Base-by-base conservation (phyloP, 2,888 invertebrate species). In the Myopa tessellatipennis region DNA sequence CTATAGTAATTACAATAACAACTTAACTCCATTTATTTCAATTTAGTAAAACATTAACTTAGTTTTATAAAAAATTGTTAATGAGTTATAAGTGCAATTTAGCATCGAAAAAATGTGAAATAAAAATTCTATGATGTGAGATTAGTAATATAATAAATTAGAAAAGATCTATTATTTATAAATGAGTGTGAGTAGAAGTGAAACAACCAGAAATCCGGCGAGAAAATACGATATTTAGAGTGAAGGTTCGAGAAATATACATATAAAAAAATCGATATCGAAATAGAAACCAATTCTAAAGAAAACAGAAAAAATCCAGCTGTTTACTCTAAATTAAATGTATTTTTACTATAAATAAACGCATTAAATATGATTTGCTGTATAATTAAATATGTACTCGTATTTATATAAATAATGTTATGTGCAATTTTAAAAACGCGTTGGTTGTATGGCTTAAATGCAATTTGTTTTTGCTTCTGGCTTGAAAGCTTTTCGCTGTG, bases 401-500 rank as follows among this genome's bases (percentile, higher is more conserved):
- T n/a, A 45, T 45, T 45, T 45, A 45, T 45, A 45, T 8, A 6
- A 8, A 45, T 8, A 8, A 45, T 45, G 6, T 45, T 45, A 8
- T 45, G 45, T 45, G 45, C 6, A 61, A 26, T 61, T 26, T 12
- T 52, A 73, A 63, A 14, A 26, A 73, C 16, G 10, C 61, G 26
- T 16, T 40, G 45, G 34, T 61, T 73, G 34, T 73, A 73, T 73
- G 73, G 73, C 73, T 73, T 72, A 45, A 50, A 63, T 61, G 40
- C 7, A 45, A 26, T 16, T 18, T n/a, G 18, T 45, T 60, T 40
- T 8, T 1, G 61, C 45, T 63, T 63, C n/a, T 8, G 2, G 61
- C 45, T 63, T 63, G 34, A 63, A 73, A 73, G 73, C 73, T 73
- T 63, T 63, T 18, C 26, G 40, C 34, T 6, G 3, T 45, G 45